Conservation (phyloP, 92 coral and sea anemone genomes). For the Porites evermanni region DNA sequence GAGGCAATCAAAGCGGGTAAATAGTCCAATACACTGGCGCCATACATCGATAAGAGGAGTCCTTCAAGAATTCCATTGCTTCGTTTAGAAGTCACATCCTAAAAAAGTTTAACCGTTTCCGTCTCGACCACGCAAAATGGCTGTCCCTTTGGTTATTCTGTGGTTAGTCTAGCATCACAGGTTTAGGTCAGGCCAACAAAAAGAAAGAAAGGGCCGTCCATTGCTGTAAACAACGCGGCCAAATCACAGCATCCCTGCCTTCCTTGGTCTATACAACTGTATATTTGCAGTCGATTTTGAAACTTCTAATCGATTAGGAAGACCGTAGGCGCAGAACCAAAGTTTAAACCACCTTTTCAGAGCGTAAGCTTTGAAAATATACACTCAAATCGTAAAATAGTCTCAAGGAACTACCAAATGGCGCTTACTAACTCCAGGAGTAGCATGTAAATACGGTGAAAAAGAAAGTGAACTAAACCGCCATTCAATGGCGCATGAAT, state of each 20-base stretch:
- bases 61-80: slow-evolving; percentile 54
- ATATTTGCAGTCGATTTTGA: slow-evolving; percentile 24
- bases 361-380: not conserved
- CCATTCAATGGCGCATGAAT: slow-evolving; percentile 87
- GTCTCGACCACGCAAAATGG: slow-evolving; percentile 41
- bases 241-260: slow-evolving; percentile 67
- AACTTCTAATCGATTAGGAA: slow-evolving; percentile 3
- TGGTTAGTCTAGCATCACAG: not conserved
- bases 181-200: slow-evolving; percentile 43
- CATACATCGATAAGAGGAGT: slow-evolving; percentile 31
- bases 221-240: slow-evolving; percentile 92
- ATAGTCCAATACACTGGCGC: slow-evolving; percentile 56
- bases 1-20: slow-evolving; percentile 30
- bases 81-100: slow-evolving; percentile 52
- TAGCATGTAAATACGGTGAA: slow-evolving; percentile 69
- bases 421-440: slow-evolving; percentile 65
- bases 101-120: slow-evolving; percentile 29
- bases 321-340: slow-evolving; percentile 2
- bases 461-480: slow-evolving; percentile 65
- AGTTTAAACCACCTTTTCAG: not conserved
- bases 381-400: slow-evolving; percentile 4
- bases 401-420: slow-evolving; percentile 49
- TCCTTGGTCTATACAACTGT: not conserved
- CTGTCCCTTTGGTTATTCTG: not conserved
- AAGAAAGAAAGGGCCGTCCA: slow-evolving; percentile 88